Conservation (phyloP, 30 jellyfish, hydroid and myxozoan species). For the Morbakka virulenta region DNA sequence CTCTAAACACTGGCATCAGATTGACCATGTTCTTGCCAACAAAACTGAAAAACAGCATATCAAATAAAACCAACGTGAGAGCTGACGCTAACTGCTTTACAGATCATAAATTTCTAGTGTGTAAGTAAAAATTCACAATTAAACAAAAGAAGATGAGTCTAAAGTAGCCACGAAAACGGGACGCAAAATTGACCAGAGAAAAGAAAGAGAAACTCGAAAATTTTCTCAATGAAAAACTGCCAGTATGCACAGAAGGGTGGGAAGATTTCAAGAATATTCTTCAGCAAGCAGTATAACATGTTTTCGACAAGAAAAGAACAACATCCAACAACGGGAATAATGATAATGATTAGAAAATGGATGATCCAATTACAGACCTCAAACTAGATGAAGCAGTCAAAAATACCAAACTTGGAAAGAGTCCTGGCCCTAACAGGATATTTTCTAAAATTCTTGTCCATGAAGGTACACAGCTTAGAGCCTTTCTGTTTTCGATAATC, state of each 20-base stretch:
- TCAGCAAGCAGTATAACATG: conserved; percentile 24
- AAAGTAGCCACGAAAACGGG: conserved; percentile 17
- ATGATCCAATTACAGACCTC: no score
- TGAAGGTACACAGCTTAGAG: no score
- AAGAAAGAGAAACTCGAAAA: conserved; percentile 1
- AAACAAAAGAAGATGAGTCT: no score
- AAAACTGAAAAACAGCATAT: conserved; percentile 25
- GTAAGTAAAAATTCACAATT: conserved; percentile 19
- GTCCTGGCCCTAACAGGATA: no score
- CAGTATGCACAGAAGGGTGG: conserved; percentile 21
- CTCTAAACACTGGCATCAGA: conserved; percentile 28
- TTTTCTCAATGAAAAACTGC: conserved; percentile 22
- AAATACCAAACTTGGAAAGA: no score
- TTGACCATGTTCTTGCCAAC: conserved; percentile 37
- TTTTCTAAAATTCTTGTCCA: no score
- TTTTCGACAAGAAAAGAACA: no score
- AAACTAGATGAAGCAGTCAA: no score
- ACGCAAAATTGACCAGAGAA: conserved; percentile 6
- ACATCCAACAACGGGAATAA: no score
- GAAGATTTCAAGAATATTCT: conserved; percentile 10
- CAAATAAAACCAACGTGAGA: conserved; percentile 13
- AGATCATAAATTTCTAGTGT: conserved; percentile 19
- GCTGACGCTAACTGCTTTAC: conserved; percentile 47
- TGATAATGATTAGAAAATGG: no score
- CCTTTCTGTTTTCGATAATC: no score